Percentiles rank a stretch among this genome's conserved stretches.
Evolutionary conservation across 2,888 invertebrate species (phyloP).

Genomic region (Epinotia brunnichana): DNA sequence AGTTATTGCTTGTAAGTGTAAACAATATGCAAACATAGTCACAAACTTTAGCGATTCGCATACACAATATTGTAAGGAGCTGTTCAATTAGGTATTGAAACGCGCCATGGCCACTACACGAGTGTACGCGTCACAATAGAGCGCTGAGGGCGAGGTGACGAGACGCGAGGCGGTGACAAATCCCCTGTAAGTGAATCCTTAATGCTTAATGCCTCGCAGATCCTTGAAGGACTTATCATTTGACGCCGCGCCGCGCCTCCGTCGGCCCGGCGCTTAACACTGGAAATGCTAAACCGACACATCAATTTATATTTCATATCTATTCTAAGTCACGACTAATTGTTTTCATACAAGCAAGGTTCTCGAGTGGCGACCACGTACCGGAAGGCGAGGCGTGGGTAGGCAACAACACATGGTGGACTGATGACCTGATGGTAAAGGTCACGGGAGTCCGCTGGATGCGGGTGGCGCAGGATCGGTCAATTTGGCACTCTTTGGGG

Average conservation of each 20-base stretch:
- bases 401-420: no score
- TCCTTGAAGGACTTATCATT: conserved; percentile 56
- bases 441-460: no score
- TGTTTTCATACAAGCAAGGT: no score
- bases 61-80: not conserved
- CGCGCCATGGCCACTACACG: conserved; percentile 1
- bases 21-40: no score
- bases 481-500: no score
- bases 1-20: no score
- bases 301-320: conserved; percentile 37
- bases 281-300: conserved; percentile 39
- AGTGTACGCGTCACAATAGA: conserved; percentile 5
- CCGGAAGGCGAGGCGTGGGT: no score
- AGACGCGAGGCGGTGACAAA: conserved; percentile 50
- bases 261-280: conserved; percentile 33
- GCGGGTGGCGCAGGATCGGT: no score
- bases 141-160: conserved; percentile 43
- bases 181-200: conserved; percentile 63
- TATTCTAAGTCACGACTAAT: not conserved
- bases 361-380: no score
- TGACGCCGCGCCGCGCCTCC: conserved; percentile 50
- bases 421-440: no score
- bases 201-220: conserved; percentile 52
- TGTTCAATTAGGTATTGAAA: not conserved
- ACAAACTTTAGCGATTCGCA: not conserved